Evolutionary conservation across 2,888 invertebrate genomes (phyloP).

Genomic region (Heteromyza rotundicornis): DNA sequence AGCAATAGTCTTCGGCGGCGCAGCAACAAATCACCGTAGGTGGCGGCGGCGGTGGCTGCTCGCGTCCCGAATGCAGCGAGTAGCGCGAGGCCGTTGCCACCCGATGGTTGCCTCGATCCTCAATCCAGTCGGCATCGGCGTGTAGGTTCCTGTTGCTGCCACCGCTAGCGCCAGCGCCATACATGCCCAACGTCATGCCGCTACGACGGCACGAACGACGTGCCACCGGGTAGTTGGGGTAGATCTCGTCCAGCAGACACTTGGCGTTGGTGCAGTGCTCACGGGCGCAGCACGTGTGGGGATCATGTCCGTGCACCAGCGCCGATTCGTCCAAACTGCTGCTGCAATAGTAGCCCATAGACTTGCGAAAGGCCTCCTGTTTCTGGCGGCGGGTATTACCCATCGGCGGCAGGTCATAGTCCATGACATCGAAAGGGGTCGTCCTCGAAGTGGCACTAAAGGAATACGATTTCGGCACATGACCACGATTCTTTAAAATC

Average conservation of each 20-base stretch:
- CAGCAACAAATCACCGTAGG: conserved; percentile 54
- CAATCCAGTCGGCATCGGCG: conserved; percentile 56
- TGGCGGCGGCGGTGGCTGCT: conserved; percentile 33
- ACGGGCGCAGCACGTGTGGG: conserved; percentile 54
- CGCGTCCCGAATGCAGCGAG: conserved; percentile 36
- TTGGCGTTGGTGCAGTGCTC: conserved; percentile 60
- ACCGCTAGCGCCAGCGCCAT: conserved; percentile 44
- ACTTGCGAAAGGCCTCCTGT: conserved; percentile 55
- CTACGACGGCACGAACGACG: conserved; percentile 39
- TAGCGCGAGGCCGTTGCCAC: conserved; percentile 39
- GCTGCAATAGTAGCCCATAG: conserved; percentile 53
- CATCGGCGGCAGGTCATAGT: conserved; percentile 57
- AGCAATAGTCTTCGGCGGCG: conserved; percentile 59
- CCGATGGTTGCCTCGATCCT: conserved; percentile 47
- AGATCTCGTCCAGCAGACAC: conserved; percentile 59
- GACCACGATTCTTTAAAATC: conserved; percentile 51
- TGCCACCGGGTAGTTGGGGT: conserved; percentile 43
- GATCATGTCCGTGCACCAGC: conserved; percentile 32
- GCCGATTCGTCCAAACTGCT: conserved; percentile 49
- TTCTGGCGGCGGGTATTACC: conserved; percentile 52
- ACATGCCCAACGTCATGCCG: conserved; percentile 34
- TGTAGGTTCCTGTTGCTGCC: conserved; percentile 54
- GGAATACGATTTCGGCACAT: conserved; percentile 62
- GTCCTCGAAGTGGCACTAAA: conserved; percentile 59
- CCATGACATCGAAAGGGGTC: conserved; percentile 61